These are phyloP conservation scores for Danio jaintianensis DNA, from an alignment of 2,797 vertebrate species.

Conservation along the genomic window DNA sequence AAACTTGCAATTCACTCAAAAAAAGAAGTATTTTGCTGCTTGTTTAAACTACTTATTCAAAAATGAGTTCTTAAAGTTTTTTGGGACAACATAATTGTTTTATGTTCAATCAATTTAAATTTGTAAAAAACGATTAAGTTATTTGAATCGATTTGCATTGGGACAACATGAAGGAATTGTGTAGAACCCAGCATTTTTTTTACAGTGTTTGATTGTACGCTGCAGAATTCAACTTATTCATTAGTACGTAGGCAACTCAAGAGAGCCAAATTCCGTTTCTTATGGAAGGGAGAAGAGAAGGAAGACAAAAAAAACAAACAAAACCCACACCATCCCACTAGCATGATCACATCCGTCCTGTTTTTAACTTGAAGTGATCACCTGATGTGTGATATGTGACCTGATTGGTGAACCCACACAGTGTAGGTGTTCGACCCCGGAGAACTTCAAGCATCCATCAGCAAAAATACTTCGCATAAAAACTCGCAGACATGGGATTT, in stretches of 20 bases:
- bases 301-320: slow-evolving; percentile 8
- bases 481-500: background rate
- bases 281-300: background rate
- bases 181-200: too few species aligned
- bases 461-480: background rate
- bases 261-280: background rate
- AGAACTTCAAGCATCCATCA: slow-evolving; percentile 39
- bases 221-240: too few species aligned
- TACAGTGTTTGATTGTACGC: too few species aligned
- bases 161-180: too few species aligned
- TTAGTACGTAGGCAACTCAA: background rate
- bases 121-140: too few species aligned
- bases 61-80: too few species aligned
- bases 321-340: slow-evolving; percentile 42
- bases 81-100: too few species aligned
- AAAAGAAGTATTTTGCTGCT: too few species aligned
- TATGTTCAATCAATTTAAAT: too few species aligned
- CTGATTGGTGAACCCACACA: slow-evolving; percentile 42
- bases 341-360: slow-evolving; percentile 25
- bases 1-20: too few species aligned
- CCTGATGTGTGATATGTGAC: slow-evolving; percentile 58
- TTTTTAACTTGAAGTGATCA: slow-evolving; percentile 53
- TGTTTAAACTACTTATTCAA: too few species aligned
- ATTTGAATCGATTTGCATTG: too few species aligned
- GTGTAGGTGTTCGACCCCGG: slow-evolving; percentile 46